Conservation (phyloP, 2,797 vertebrate species). For the Antennarius maculatus region DNA sequence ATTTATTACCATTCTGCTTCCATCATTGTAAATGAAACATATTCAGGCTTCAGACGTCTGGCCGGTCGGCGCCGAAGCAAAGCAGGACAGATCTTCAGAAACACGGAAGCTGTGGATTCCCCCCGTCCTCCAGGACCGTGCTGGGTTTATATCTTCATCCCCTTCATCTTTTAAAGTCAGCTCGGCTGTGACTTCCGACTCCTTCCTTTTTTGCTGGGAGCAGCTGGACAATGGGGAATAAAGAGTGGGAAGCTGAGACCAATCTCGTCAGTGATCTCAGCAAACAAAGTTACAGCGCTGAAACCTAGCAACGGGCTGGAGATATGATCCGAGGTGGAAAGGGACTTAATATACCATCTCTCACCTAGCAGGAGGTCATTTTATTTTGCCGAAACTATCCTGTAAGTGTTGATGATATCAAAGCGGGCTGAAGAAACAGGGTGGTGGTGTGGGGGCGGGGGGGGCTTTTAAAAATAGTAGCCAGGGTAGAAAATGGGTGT, state of each 20-base stretch:
- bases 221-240: not conserved
- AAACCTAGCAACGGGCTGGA: constrained; percentile 35
- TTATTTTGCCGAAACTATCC: constrained; percentile 12
- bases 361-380: constrained; percentile 23
- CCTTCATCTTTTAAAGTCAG: constrained; percentile 26
- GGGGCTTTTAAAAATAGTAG: not conserved
- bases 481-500: not conserved
- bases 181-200: constrained; percentile 19
- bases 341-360: constrained; percentile 10
- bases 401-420: constrained; percentile 10
- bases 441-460: not conserved
- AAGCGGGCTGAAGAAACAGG: not conserved
- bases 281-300: constrained; percentile 31
- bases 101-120: not conserved
- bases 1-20: not conserved
- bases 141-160: constrained; percentile 16
- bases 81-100: constrained; percentile 6
- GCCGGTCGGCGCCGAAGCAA: not conserved
- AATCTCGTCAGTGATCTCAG: constrained; percentile 12
- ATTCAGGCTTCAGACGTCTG: not conserved
- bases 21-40: not conserved
- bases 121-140: not conserved
- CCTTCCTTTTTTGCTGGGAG: constrained; percentile 13
- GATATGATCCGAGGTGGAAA: constrained; percentile 14
- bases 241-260: constrained; percentile 5